These are phyloP conservation scores for Pituophis catenifer DNA, from an alignment of 2,113 vertebrate species.

Conservation along the genomic window DNA sequence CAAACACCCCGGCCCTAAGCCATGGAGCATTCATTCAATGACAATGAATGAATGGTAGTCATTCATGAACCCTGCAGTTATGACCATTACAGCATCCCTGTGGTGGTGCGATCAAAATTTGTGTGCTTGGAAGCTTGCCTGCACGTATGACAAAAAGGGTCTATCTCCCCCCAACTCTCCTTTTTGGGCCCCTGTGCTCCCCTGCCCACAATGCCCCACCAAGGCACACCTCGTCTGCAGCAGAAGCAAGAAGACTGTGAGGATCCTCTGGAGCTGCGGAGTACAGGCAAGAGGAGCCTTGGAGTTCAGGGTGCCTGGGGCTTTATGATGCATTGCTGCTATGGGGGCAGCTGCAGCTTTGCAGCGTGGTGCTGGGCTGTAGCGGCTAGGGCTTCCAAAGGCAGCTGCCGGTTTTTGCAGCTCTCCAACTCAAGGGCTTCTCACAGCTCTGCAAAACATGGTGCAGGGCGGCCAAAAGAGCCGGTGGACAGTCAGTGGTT, in stretches of 20 bases:
- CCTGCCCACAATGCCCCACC: not conserved
- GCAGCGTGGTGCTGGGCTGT: not conserved
- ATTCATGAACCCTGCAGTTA: not conserved
- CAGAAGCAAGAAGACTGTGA: not conserved
- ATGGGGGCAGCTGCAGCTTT: not conserved
- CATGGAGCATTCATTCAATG: too few species aligned
- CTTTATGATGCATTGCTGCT: not conserved
- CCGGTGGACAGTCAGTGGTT: not conserved
- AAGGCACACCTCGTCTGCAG: not conserved
- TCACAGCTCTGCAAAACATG: not conserved
- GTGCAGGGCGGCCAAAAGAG: not conserved
- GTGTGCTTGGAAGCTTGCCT: not conserved
- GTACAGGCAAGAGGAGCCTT: not conserved
- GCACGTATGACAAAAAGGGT: not conserved
- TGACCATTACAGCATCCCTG: not conserved
- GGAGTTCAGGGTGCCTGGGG: not conserved
- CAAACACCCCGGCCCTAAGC: too few species aligned
- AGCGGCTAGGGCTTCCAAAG: not conserved
- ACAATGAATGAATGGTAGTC: not conserved
- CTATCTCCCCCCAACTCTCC: not conserved
- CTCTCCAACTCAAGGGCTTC: not conserved
- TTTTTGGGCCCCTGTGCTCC: not conserved
- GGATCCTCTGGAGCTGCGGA: too few species aligned
- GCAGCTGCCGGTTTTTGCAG: accelerated
- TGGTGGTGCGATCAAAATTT: not conserved